Evolutionary conservation across 2,113 vertebrate genomes (phyloP).

Genomic region (Dendropsophus ebraccatus): DNA sequence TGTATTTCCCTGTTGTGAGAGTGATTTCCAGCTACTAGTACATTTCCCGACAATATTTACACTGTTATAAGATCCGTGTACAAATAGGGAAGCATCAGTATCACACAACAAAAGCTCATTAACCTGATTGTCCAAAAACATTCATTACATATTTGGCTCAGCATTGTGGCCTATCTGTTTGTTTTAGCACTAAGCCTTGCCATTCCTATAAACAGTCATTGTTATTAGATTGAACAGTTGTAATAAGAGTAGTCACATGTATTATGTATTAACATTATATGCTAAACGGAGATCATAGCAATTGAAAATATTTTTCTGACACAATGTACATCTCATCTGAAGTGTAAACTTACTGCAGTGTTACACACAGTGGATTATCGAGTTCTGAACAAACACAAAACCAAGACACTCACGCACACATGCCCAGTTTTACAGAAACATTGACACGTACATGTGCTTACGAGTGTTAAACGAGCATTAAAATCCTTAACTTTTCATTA

Average conservation of each 20-base stretch:
- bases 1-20: slow-evolving; percentile 54
- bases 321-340: slow-evolving; percentile 21
- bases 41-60: slow-evolving; percentile 51
- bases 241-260: slow-evolving; percentile 40
- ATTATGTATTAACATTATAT: slow-evolving; percentile 15
- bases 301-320: slow-evolving; percentile 30
- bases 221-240: slow-evolving; percentile 50
- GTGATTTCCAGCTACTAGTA: slow-evolving; percentile 43
- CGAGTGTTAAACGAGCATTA: no score
- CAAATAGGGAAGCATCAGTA: slow-evolving; percentile 46
- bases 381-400: slow-evolving; percentile 20
- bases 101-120: slow-evolving; percentile 36
- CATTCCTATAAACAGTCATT: slow-evolving; percentile 49
- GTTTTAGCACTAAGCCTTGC: slow-evolving; percentile 40
- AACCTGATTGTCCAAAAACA: slow-evolving; percentile 50
- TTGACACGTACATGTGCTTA: no score
- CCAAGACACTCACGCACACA: not conserved
- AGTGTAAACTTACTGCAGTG: not conserved
- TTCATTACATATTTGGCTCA: slow-evolving; percentile 26
- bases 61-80: slow-evolving; percentile 32
- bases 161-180: slow-evolving; percentile 33
- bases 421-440: not conserved
- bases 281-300: slow-evolving; percentile 29
- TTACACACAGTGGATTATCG: not conserved
- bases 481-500: no score